Evolutionary conservation across 2,888 invertebrate genomes (phyloP), one percentile per base, ranked within the genome.

Genomic region (Chrysodeixis includens): DNA sequence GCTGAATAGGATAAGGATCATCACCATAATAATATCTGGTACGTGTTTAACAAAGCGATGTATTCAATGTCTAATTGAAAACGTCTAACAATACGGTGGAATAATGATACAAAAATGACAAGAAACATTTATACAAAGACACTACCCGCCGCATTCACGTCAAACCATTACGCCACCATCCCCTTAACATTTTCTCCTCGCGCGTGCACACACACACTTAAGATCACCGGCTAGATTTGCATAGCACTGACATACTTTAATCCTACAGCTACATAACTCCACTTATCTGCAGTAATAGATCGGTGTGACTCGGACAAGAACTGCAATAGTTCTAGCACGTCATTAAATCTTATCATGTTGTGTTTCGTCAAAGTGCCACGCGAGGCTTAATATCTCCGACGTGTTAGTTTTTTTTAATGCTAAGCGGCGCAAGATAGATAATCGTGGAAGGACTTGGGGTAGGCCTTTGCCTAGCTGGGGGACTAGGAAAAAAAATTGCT

Each of bases 241-340:
- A 78, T 81, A 81, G 70, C 73, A 66, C 62, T 67, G 66, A 64
- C 69, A 72, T 81, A 81, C 63, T 76, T 78, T 79, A 76, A 80
- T 74, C 66, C 65, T 64, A 69, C 62, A 74, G 81, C 74, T 72
- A 78, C 67, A 79, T 75, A 78, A 78, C 67, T 79, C 57, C 65
- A 71, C 74, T 78, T 81, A 81, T 81, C 81, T 70, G 49, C 56
- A 16, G 79, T 65, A 71, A 79, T 81, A 81, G 79, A 81, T 81
- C 81, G 82, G 77, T 76, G 82, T 81, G 73, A 81, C 74, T 68
- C 72, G 74, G 67, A 71, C 77, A 79, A 79, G 75, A 76, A 74
- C 74, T 71, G 81, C 79, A 78, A 79, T 79, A 71, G 76, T 80
- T 82, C 79, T 74, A 76, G 82, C 74, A 69, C 73, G 79, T 80